These are phyloP conservation scores for Alligator mississippiensis DNA, from an alignment of 2,113 vertebrate species.

Conservation along the genomic window DNA sequence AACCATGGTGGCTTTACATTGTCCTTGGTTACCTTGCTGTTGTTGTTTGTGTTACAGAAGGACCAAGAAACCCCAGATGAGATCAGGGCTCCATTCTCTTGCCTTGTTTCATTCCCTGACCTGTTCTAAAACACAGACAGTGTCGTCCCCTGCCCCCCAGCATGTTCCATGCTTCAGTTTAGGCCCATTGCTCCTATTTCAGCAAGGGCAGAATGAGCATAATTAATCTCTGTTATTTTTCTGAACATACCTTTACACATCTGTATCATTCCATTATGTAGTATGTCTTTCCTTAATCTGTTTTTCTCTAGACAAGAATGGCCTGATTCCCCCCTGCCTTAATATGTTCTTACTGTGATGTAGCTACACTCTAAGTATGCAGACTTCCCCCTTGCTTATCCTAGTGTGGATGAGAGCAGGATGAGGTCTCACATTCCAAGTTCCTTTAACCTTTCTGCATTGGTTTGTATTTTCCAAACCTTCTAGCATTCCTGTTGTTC, in stretches of 20 bases:
- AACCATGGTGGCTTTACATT: rapidly evolving
- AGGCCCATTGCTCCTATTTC: conserved; percentile 17
- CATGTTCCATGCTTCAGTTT: conserved; percentile 40
- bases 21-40: neutral
- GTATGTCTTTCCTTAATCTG: rapidly evolving
- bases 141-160: neutral
- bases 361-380: neutral
- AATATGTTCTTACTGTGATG: neutral
- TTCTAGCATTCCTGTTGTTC: neutral
- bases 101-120: neutral
- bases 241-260: neutral
- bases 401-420: neutral
- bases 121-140: neutral
- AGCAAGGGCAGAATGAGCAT: conserved; percentile 1
- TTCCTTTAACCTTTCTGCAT: neutral
- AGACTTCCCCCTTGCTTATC: neutral
- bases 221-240: conserved; percentile 9
- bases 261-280: neutral
- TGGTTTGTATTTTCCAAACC: neutral
- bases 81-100: neutral
- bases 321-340: neutral
- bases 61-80: neutral
- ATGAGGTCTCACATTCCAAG: rapidly evolving
- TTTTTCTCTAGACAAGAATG: too few species aligned
- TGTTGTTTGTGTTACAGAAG: neutral